phyloP scores from a whole-genome alignment of 2,888 invertebrate species.

The Lordiphosa andalusiaca region DNA sequence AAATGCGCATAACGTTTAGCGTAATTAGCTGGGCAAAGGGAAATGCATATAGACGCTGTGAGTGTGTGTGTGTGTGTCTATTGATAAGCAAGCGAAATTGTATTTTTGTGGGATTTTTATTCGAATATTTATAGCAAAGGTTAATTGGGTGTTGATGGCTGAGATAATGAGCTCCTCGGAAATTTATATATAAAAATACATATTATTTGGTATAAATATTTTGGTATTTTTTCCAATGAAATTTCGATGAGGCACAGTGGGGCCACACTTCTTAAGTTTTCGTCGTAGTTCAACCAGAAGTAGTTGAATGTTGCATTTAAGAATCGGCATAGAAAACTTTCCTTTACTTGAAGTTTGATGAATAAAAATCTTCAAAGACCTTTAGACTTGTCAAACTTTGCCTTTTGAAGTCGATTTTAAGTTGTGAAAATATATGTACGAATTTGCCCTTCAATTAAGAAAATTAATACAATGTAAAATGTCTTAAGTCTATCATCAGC shows the following conservation, averaged over 20 bases:
- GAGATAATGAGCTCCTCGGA: constrained; percentile 24
- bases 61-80: constrained; percentile 16
- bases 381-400: too few species aligned
- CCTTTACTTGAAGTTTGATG: too few species aligned
- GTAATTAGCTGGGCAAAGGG: constrained; percentile 51
- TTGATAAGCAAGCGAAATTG: constrained; percentile 39
- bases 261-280: too few species aligned
- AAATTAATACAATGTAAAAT: too few species aligned
- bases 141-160: constrained; percentile 57
- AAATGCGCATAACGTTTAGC: constrained; percentile 67
- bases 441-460: too few species aligned
- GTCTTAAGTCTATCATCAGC: too few species aligned
- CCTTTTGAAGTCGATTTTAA: too few species aligned
- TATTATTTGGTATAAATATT: not conserved
- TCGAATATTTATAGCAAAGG: constrained; percentile 46
- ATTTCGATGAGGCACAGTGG: not conserved
- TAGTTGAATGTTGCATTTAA: too few species aligned
- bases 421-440: too few species aligned
- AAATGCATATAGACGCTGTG: constrained; percentile 16
- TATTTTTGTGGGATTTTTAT: constrained; percentile 18
- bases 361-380: too few species aligned
- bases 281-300: too few species aligned
- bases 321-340: too few species aligned
- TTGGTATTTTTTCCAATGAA: not conserved
- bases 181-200: constrained; percentile 17